Evolutionary conservation across 2,888 invertebrate genomes (phyloP).

Genomic region (Idaea biselata): DNA sequence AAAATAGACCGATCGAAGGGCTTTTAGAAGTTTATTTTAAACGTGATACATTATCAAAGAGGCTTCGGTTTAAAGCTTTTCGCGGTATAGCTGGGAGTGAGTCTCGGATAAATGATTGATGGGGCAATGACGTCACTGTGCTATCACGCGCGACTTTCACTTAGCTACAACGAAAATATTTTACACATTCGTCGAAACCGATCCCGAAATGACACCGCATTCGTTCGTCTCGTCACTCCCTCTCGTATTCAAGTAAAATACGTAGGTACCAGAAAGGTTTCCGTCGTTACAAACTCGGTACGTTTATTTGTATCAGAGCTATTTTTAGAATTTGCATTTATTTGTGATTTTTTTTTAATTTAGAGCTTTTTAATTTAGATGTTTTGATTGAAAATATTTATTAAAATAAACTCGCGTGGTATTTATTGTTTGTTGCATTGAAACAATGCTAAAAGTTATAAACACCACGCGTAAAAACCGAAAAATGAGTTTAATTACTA

Average conservation of each 20-base stretch:
- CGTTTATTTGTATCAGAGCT: constrained; percentile 13
- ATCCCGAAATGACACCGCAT: constrained; percentile 33
- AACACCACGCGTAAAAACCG: too few species aligned
- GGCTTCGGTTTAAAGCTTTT: constrained; percentile 73
- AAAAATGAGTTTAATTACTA: too few species aligned
- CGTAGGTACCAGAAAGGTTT: constrained; percentile 2
- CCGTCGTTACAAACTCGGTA: constrained; percentile 14
- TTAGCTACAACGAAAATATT: constrained; percentile 62
- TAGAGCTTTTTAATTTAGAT: too few species aligned
- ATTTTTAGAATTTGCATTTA: constrained; percentile 22
- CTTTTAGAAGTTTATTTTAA: constrained; percentile 71
- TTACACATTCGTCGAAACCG: constrained; percentile 48
- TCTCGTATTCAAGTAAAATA: constrained; percentile 4
- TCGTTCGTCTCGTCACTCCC: constrained; percentile 22
- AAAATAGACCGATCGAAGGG: constrained; percentile 54
- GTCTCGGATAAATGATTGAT: constrained; percentile 76
- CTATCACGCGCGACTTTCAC: constrained; percentile 66
- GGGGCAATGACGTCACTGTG: constrained; percentile 49
- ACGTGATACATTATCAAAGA: constrained; percentile 74
- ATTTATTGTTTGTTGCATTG: too few species aligned
- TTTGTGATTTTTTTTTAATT: too few species aligned
- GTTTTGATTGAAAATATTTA: too few species aligned
- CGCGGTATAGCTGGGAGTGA: constrained; percentile 62
- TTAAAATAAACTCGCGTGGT: too few species aligned
- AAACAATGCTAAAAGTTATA: too few species aligned